Base-by-base conservation (phyloP, 2,797 vertebrate genomes). In the Harpagifer antarcticus region DNA sequence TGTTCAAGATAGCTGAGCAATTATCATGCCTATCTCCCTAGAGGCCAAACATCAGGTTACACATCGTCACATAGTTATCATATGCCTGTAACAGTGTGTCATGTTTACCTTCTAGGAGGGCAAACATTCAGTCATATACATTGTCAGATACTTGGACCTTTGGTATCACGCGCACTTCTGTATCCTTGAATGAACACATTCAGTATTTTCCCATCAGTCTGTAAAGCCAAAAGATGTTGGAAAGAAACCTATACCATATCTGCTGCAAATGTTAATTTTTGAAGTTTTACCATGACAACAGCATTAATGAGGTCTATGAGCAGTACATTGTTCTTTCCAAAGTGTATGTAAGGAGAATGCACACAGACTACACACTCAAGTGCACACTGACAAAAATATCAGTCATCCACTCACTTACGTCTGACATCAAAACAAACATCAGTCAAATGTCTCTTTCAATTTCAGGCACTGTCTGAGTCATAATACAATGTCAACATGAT, bases 401-500 rank as follows among this genome's bases (percentile, higher is more conserved):
- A 66, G 15, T 67, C 16, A 48, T 53, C 37, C 16, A 48, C 56
- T 27, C 47, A 52, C 58, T 27, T 27, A 27, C 31, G 44, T 49
- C 66, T 76, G 66, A 55, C 40, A 43, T 4, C 20, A 31, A 31
- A 42, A 57, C 78, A 81, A 66, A 69, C 47, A 72, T 47, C 12
- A 68, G 49, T 20, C 50, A 15, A 6, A 37, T 59, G 45, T 62
- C 68, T 27, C 27, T 50, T 58, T 20, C 40, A 67, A 57, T 60
- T 45, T 56, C 20, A 31, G 23, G 56, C 66, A 67, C 58, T 42
- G 68, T 4, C 16, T 79, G 78, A 82, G 65, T 84, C 78, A 57
- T 45, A 42, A 68, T 55, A 42, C 59, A 70, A 72, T 47, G 66
- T 74, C 67, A 78, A 49, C 42, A 57, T 40, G 53, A 77, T 72